These are phyloP conservation scores for Yponomeuta evonymella DNA, from an alignment of 2,888 invertebrate genomes.

Conservation along the genomic window DNA sequence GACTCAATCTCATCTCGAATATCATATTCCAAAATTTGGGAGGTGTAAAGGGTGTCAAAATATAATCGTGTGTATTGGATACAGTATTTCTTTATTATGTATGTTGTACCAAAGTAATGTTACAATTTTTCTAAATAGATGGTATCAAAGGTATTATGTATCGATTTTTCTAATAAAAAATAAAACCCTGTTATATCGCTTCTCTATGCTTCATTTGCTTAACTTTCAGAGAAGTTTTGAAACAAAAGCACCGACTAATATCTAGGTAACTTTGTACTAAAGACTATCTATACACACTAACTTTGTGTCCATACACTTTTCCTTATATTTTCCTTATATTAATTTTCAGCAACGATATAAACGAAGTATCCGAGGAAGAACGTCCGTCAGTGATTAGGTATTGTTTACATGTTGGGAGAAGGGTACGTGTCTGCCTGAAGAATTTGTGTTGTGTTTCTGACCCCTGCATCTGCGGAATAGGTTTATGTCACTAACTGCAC, in stretches of 20 bases:
- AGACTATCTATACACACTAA: conserved; percentile 12
- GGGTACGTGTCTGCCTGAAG: not conserved
- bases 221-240: conserved; percentile 51
- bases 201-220: conserved; percentile 29
- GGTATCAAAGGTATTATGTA: too few relatives aligned
- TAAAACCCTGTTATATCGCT: too few relatives aligned
- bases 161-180: too few relatives aligned
- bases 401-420: conserved; percentile 16
- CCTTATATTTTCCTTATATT: conserved; percentile 7
- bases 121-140: too few relatives aligned
- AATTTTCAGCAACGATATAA: conserved; percentile 66
- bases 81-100: too few relatives aligned
- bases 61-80: too few relatives aligned
- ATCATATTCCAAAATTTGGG: too few relatives aligned
- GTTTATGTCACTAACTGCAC: not conserved
- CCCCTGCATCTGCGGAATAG: not conserved
- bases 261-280: conserved; percentile 47
- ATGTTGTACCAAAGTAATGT: too few relatives aligned
- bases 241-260: conserved; percentile 42
- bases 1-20: too few relatives aligned
- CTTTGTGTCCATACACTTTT: conserved; percentile 27
- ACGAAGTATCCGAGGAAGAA: conserved; percentile 43
- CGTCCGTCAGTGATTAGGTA: conserved; percentile 58
- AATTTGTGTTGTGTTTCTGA: not conserved
- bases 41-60: too few relatives aligned